Conservation (phyloP, 2,797 vertebrate genomes). For the Dicrostonyx torquatus region DNA sequence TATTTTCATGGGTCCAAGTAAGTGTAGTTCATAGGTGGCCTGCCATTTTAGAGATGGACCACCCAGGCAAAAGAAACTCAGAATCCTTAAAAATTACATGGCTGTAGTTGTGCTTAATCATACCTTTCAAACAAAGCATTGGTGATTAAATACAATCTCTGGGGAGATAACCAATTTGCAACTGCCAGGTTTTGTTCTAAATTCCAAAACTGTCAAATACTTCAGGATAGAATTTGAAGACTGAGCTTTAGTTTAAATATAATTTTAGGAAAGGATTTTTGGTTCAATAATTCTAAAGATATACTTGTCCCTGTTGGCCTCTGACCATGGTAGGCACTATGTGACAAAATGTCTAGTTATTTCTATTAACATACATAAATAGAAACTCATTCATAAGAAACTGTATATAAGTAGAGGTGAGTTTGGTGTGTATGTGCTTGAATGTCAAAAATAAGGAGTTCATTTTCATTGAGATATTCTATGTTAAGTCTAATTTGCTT, state of each 20-base stretch:
- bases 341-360: neutral
- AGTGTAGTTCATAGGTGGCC: neutral
- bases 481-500: conserved; percentile 32
- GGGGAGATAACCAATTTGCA: neutral
- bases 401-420: neutral
- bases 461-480: conserved; percentile 10
- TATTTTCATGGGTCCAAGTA: neutral
- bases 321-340: neutral
- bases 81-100: neutral
- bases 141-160: neutral
- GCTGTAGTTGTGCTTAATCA: neutral
- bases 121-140: conserved; percentile 24
- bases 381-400: neutral
- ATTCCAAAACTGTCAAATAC: conserved; percentile 16
- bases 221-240: conserved; percentile 16
- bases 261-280: conserved; percentile 40
- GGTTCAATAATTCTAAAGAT: conserved; percentile 48
- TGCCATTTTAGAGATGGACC: neutral
- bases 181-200: neutral
- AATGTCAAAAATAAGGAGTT: neutral
- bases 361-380: conserved; percentile 38
- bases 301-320: neutral
- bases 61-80: neutral
- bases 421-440: neutral
- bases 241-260: neutral